These are phyloP conservation scores for Catocala fraxini DNA, from an alignment of 2,888 invertebrate species.

Conservation along the genomic window DNA sequence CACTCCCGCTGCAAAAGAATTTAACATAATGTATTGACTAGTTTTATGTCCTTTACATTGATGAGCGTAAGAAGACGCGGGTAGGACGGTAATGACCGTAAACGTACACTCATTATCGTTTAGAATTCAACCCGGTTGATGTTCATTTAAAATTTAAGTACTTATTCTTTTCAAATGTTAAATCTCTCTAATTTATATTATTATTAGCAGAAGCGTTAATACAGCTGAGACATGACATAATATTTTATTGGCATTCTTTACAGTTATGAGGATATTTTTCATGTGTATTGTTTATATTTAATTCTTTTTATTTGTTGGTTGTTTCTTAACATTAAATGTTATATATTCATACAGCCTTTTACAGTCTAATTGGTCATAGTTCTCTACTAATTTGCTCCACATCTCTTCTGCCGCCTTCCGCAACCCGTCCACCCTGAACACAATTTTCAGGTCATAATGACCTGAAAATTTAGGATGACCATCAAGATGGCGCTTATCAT, in stretches of 20 bases:
- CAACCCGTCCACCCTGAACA: too few species aligned
- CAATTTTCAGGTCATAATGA: too few species aligned
- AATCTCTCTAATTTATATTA: not conserved
- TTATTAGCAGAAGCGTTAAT: not conserved
- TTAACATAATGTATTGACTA: slow-evolving; percentile 71
- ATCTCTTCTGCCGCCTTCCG: too few species aligned
- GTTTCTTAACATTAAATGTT: too few species aligned
- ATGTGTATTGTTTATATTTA: not conserved
- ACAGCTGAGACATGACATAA: not conserved
- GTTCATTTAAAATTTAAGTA: slow-evolving; percentile 21
- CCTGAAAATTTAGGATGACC: too few species aligned
- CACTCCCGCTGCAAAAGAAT: slow-evolving; percentile 65
- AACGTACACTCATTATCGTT: slow-evolving; percentile 38
- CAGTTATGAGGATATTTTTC: not conserved
- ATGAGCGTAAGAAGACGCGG: slow-evolving; percentile 69
- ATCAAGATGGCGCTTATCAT: too few species aligned
- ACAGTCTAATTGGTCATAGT: too few species aligned
- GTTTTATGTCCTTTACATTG: slow-evolving; percentile 80
- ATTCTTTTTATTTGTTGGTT: too few species aligned
- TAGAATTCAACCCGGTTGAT: slow-evolving; percentile 25
- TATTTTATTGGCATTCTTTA: not conserved
- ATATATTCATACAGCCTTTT: too few species aligned
- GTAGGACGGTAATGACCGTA: slow-evolving; percentile 40
- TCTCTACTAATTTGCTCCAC: too few species aligned
- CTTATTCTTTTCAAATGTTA: not conserved